Evolutionary conservation across 2,113 vertebrate species (phyloP).

Genomic region (Amblyornis subalaris): DNA sequence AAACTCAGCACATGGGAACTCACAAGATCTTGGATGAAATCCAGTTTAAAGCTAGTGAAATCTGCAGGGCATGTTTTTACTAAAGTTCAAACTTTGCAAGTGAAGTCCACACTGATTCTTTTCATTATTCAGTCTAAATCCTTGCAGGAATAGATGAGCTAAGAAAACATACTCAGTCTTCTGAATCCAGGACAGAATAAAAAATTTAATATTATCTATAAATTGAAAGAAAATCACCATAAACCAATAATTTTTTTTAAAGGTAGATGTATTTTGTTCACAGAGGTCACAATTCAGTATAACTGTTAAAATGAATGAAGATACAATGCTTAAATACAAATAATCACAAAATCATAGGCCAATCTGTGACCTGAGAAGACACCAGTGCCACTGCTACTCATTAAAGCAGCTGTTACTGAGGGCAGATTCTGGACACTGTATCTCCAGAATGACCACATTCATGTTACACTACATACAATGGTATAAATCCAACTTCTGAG

Average conservation of each 20-base stretch:
- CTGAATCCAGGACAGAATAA: not conserved
- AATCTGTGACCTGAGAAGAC: not conserved
- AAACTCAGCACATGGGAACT: not conserved
- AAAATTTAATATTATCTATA: not conserved
- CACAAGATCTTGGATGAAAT: not conserved
- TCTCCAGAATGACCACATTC: not conserved
- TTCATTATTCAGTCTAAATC: not conserved
- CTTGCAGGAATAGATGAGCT: not conserved
- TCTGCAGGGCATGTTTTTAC: not conserved
- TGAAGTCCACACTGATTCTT: not conserved
- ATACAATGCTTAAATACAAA: not conserved
- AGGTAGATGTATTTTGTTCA: not conserved
- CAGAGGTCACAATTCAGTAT: not conserved
- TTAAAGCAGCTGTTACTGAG: not conserved
- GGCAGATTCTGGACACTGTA: not conserved
- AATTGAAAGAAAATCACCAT: not conserved
- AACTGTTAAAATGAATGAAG: not conserved
- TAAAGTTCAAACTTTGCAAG: not conserved
- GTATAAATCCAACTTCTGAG: not conserved
- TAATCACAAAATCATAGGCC: not conserved
- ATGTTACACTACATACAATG: fast-evolving
- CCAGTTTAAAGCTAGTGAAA: not conserved
- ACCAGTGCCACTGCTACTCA: not conserved
- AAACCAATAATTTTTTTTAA: not conserved
- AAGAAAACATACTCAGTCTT: not conserved